Evolutionary conservation across 2,888 invertebrate genomes (phyloP), one percentile per base, ranked within the genome.

Genomic region (Mythimna albipuncta): DNA sequence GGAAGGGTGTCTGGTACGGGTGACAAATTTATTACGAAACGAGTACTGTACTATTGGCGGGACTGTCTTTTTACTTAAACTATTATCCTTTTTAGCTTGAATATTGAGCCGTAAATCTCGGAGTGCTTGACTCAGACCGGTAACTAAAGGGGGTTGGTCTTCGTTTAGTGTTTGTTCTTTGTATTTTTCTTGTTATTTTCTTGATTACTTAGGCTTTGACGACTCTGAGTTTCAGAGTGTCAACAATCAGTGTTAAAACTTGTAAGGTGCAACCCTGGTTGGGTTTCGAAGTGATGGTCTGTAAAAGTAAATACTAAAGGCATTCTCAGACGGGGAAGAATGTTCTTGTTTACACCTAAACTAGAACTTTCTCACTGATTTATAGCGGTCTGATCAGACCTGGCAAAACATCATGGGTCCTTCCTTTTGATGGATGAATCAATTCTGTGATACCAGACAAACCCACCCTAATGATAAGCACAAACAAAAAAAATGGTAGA

Each of bases 1-100:
- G 70, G 57, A 72, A 65, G 83, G 78, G 81, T 80, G 84, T 82
- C 85, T 86, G 77, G 78, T 64, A 59, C 64, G 79, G 72, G 65
- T 83, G 82, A 86, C 85, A 86, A 82, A 86, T 86, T 85, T 85
- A 85, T 85, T 86, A 81, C 75, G 77, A 86, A 80, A 75, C 71
- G 75, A 77, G 75, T 66, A 63, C 72, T 72, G 72, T 68, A 78
- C 72, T 84, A 73, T 72, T 69, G 72, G 71, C 69, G 68, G 68
- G 80, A 78, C 63, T 77, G 68, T 77, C 61, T 83, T 70, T 75
- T 78, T 75, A 65, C 73, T 72, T 77, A 68, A 76, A 81, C 72
- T 70, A 74, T 75, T 65, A 59, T 66, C 61, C 50, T 73, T 80
- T 82, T 81, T 77, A 26, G 16, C 75, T 54, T 55, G 69, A 72